Percentiles rank a stretch among this genome's conserved stretches.
Evolutionary conservation across 92 coral and sea anemone genomes (phyloP).

Genomic region (Meandrina meandrites): DNA sequence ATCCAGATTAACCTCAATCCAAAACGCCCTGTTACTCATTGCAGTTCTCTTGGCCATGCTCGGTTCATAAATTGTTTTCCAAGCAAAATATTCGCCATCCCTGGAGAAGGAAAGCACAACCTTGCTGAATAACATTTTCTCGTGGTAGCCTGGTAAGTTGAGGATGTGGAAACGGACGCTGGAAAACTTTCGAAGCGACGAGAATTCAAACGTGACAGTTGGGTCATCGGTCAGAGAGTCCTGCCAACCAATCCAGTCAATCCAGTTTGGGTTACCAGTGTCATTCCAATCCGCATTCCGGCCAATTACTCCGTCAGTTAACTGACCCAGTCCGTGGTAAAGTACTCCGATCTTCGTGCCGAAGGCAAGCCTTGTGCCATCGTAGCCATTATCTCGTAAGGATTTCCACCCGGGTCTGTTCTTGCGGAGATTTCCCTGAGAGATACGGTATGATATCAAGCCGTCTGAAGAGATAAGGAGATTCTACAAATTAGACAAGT

Average conservation of each 20-base stretch:
- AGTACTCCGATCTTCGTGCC: constrained; percentile 82
- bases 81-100: constrained; percentile 91
- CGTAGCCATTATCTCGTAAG: constrained; percentile 89
- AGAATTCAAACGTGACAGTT: constrained; percentile 82
- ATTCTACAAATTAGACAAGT: not conserved
- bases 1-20: constrained; percentile 81
- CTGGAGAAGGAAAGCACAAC: constrained; percentile 85
- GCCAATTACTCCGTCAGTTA: constrained; percentile 90
- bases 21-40: constrained; percentile 74
- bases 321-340: constrained; percentile 91
- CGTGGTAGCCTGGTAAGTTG: constrained; percentile 77
- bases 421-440: constrained; percentile 85
- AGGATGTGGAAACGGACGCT: constrained; percentile 79
- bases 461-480: constrained; percentile 62
- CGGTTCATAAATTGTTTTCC: constrained; percentile 93
- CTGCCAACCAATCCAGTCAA: constrained; percentile 95
- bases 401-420: constrained; percentile 66
- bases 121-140: constrained; percentile 85
- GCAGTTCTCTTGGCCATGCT: constrained; percentile 50
- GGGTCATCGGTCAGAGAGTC: constrained; percentile 74
- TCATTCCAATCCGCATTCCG: constrained; percentile 83
- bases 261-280: constrained; percentile 76
- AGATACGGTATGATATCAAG: constrained; percentile 79
- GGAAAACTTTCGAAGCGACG: constrained; percentile 71
- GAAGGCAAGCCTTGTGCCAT: constrained; percentile 74